Conservation (phyloP, 2,113 vertebrate species). For the Nycticebus coucang region DNA sequence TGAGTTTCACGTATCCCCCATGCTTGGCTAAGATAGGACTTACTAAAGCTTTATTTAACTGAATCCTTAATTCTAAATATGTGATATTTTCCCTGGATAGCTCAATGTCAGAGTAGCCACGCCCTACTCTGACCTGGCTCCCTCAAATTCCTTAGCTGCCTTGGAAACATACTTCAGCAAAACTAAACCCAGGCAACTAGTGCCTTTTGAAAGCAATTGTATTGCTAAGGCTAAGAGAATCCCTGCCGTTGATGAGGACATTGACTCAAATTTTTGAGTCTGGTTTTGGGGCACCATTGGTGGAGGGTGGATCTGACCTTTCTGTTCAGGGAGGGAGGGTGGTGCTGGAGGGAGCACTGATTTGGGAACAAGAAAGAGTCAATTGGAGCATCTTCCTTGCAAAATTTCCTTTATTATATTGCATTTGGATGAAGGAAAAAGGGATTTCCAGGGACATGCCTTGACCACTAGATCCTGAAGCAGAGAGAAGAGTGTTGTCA, state of each 20-base stretch:
- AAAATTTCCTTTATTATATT: not conserved
- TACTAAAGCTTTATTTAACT: not conserved
- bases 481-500: not conserved
- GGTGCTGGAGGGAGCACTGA: not conserved
- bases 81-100: not conserved
- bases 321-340: not conserved
- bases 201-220: not conserved
- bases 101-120: not conserved
- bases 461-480: not conserved
- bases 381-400: not conserved
- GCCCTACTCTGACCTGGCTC: no score
- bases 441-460: accelerated
- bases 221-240: not conserved
- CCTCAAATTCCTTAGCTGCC: not conserved
- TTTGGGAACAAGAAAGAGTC: not conserved
- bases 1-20: not conserved
- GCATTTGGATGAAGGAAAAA: not conserved
- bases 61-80: not conserved
- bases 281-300: not conserved
- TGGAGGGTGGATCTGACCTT: not conserved
- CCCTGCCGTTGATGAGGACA: accelerated
- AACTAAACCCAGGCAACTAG: not conserved
- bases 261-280: not conserved
- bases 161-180: not conserved
- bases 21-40: not conserved